Evolutionary conservation across 2,888 invertebrate species (phyloP).

Genomic region (Cephonodes hylas): DNA sequence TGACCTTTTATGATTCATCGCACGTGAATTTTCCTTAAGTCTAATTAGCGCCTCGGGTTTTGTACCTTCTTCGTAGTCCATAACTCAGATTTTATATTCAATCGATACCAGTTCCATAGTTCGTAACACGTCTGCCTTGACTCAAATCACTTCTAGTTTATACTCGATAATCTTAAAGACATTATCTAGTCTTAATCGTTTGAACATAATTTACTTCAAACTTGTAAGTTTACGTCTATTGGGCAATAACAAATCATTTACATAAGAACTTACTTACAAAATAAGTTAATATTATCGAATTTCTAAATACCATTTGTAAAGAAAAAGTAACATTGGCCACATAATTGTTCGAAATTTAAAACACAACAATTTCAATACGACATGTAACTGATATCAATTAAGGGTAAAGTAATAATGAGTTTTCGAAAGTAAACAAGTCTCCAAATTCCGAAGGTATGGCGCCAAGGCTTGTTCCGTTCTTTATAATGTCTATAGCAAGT

Average conservation of each 20-base stretch:
- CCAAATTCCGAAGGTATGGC: background rate
- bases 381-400: background rate
- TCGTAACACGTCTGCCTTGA: conserved; percentile 38
- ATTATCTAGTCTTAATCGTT: too few relatives aligned
- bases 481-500: background rate
- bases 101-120: conserved; percentile 7
- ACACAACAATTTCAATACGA: background rate
- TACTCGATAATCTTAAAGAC: background rate
- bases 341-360: background rate
- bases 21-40: background rate
- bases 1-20: background rate
- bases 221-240: background rate
- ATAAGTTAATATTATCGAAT: background rate
- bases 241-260: background rate
- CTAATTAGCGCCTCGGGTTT: too few relatives aligned
- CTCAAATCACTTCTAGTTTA: conserved; percentile 22
- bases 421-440: conserved; percentile 6
- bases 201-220: too few relatives aligned
- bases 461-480: background rate
- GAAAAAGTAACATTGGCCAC: background rate
- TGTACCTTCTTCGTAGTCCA: background rate
- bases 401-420: background rate
- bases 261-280: background rate
- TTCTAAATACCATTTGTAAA: background rate
- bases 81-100: background rate